A percentile compares a stretch with the other conserved stretches of the same genome.
Conservation (phyloP, 2,113 vertebrate species). For the Dissostichus mawsoni region DNA sequence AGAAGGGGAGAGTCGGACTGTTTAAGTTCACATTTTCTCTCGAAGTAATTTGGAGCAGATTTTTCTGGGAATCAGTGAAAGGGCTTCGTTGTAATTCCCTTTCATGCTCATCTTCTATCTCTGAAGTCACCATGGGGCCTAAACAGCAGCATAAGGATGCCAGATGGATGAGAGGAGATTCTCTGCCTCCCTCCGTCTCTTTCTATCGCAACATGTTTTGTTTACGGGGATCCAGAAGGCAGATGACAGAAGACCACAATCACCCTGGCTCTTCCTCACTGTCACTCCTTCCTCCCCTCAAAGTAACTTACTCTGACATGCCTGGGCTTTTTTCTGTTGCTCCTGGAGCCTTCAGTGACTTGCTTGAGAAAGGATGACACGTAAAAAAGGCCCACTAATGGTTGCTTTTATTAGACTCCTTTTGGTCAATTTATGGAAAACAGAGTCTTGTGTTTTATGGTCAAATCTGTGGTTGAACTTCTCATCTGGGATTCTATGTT, state of each 20-base stretch:
- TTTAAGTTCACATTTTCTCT: conserved; percentile 90
- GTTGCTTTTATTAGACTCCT: neutral
- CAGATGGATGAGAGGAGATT: conserved; percentile 86
- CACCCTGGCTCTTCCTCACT: conserved; percentile 71
- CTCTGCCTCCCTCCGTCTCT: conserved; percentile 57
- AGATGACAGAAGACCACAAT: conserved; percentile 72
- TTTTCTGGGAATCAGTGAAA: conserved; percentile 83
- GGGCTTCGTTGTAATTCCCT: conserved; percentile 90
- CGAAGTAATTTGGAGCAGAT: conserved; percentile 93
- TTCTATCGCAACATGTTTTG: conserved; percentile 72
- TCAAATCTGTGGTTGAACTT: conserved; percentile 3
- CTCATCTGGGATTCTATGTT: neutral
- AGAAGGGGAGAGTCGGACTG: conserved; percentile 82
- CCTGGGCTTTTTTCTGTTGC: neutral
- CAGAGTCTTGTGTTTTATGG: neutral
- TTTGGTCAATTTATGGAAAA: too few relatives aligned
- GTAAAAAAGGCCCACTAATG: conserved; percentile 1
- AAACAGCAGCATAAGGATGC: conserved; percentile 88
- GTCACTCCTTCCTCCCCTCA: conserved; percentile 65
- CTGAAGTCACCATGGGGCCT: conserved; percentile 83
- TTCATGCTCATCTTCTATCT: conserved; percentile 89
- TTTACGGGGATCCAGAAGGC: conserved; percentile 72
- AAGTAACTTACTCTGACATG: conserved; percentile 66
- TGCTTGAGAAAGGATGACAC: conserved; percentile 38
- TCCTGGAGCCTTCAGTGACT: conserved; percentile 38